Percentiles rank a stretch among this genome's conserved stretches.
These are phyloP conservation scores for Trachymyrmex septentrionalis DNA, from an alignment of 1,140 invertebrate genomes.

Conservation along the genomic window DNA sequence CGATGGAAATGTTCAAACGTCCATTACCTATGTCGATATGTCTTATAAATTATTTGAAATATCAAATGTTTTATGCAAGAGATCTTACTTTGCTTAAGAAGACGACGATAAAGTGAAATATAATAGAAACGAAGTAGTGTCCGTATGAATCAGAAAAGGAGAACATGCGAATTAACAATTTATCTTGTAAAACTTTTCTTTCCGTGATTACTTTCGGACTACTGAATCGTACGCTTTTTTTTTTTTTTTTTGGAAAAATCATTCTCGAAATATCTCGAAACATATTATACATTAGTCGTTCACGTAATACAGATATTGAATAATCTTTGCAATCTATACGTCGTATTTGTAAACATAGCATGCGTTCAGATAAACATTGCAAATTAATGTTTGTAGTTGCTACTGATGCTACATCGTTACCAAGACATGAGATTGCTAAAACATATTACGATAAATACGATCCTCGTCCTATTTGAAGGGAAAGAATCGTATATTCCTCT, in stretches of 20 bases:
- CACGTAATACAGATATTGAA: slow-evolving; percentile 4
- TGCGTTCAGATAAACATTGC: slow-evolving; percentile 47
- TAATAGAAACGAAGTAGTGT: slow-evolving; percentile 6
- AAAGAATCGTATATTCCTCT: slow-evolving; percentile 4
- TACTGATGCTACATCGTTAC: slow-evolving; percentile 41
- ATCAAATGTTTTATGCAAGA: slow-evolving; percentile 33
- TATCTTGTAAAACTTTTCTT: slow-evolving; percentile 13
- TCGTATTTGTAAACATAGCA: slow-evolving; percentile 29
- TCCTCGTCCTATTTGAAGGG: neutral
- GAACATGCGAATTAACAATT: slow-evolving; percentile 20
- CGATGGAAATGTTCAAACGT: neutral
- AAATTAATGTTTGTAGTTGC: slow-evolving; percentile 60
- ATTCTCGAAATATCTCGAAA: slow-evolving; percentile 34
- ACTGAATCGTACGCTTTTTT: neutral
- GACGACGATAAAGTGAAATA: neutral
- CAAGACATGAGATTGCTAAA: slow-evolving; percentile 49
- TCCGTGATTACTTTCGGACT: neutral
- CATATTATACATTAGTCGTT: neutral
- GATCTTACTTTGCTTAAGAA: slow-evolving; percentile 2
- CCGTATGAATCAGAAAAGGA: neutral
- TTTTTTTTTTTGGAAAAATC: neutral
- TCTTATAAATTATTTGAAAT: slow-evolving; percentile 3
- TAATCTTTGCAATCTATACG: slow-evolving; percentile 42
- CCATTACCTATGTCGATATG: neutral
- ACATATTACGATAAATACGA: slow-evolving; percentile 24